Evolutionary conservation across 2,113 vertebrate species (phyloP), one percentile per base, ranked within the genome.

Genomic region (Kryptolebias marmoratus): DNA sequence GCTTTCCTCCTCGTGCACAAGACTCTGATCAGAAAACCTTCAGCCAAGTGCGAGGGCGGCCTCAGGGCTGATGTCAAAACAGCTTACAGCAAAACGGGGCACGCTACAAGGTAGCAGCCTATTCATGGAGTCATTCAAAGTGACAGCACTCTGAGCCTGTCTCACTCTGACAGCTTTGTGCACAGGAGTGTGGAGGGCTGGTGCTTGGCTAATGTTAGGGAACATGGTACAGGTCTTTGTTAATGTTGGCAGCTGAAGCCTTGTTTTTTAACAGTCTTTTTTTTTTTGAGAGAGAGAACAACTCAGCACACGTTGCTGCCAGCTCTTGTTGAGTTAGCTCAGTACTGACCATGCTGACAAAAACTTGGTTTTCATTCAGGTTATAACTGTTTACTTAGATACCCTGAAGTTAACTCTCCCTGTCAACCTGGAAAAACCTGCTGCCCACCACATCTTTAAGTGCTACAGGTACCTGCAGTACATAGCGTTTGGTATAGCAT

Each of bases 61-160:
- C 92, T 93, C 91, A 91, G 78, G 66, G 65, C 63, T 65, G 75
- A 64, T 87, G 90, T 93, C 92, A 93, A 92, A 94, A 93, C 89
- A 93, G 85, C 89, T 90, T 86, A 88, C 42, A 86, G 67, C 80
- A 75, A 64, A 68, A 78, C 73, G 83, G 73, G 76, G 68, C 62
- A 83, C 82, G 82, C 66, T 82, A 73, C 84, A 89, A 74, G 71
- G 73, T 71, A 64, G 31, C 22, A 79, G 79, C 73, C 75, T 78
- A 77, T 86, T 88, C 85, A 87, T 84, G 64, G 64, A 91, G 74
- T 91, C 91, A 91, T 87, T 93, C 90, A 91, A 88, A 90, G 85
- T 90, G 91, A 92, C 90, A 87, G 86, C 73, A 32, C 68, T 72
- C 69, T 77, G 73, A 89, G 84, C 57, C 83, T 62, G 61, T 58